Evolutionary conservation across 92 coral and sea anemone genomes (phyloP).

Genomic region (Bergia sp.): DNA sequence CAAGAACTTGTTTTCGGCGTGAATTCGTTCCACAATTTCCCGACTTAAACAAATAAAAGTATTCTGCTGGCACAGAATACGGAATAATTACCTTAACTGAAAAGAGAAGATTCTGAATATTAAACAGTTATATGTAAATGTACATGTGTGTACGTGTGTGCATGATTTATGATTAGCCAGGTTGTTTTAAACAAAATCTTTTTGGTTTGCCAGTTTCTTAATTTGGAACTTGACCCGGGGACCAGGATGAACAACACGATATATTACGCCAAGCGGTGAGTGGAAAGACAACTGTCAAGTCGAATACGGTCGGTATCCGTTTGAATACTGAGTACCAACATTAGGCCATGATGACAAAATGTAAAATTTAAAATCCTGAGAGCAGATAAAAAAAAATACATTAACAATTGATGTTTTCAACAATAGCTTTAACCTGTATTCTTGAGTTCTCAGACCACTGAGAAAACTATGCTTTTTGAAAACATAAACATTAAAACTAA

Average conservation of each 20-base stretch:
- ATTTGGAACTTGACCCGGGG: slow-evolving; percentile 9
- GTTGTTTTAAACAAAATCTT: too few species aligned
- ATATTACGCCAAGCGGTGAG: background rate
- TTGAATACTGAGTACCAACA: background rate
- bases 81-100: background rate
- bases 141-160: background rate
- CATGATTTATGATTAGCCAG: background rate
- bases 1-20: background rate
- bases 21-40: background rate
- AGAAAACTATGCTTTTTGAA: background rate
- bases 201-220: background rate
- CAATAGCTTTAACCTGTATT: slow-evolving; percentile 17
- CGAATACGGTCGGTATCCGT: background rate
- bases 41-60: background rate
- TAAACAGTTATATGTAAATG: slow-evolving; percentile 4
- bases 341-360: background rate
- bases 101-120: background rate
- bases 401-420: slow-evolving; percentile 38
- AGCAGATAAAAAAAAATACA: background rate
- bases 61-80: background rate
- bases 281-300: slow-evolving; percentile 2
- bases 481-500: background rate
- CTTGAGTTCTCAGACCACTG: background rate
- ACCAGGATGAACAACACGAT: background rate
- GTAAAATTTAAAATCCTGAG: background rate